A percentile compares a stretch with the other conserved stretches of the same genome.
Evolutionary conservation across 2,797 vertebrate species (phyloP).

Genomic region (Cossypha niveicapilla): DNA sequence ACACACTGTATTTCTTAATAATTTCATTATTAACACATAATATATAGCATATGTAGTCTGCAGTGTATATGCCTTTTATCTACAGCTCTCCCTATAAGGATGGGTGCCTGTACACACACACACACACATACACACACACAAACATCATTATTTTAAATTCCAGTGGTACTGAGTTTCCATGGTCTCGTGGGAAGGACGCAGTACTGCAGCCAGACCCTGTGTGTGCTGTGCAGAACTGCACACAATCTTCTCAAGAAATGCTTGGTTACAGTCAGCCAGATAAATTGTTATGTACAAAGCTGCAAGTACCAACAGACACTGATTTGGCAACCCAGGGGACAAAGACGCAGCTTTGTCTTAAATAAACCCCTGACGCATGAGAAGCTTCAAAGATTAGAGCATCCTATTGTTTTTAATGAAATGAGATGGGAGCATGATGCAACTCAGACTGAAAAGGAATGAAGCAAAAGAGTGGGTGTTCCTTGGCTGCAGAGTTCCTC

Average conservation of each 20-base stretch:
- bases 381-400: neutral
- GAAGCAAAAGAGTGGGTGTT: neutral
- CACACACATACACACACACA: neutral
- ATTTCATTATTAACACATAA: neutral
- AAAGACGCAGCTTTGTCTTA: neutral
- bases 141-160: neutral
- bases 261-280: neutral
- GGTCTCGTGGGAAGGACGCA: neutral
- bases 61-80: neutral
- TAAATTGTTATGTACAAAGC: neutral
- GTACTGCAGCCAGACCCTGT: neutral
- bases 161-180: neutral
- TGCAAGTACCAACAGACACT: neutral
- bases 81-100: neutral
- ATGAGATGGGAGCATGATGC: neutral
- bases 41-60: neutral
- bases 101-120: neutral
- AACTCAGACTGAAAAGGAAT: neutral
- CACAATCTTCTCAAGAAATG: neutral
- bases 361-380: neutral
- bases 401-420: accelerated
- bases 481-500: neutral
- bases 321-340: neutral
- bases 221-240: neutral
- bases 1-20: neutral